Evolutionary conservation across 2,113 vertebrate species (phyloP), one percentile per base, ranked within the genome.

Genomic region (Cololabis saira): DNA sequence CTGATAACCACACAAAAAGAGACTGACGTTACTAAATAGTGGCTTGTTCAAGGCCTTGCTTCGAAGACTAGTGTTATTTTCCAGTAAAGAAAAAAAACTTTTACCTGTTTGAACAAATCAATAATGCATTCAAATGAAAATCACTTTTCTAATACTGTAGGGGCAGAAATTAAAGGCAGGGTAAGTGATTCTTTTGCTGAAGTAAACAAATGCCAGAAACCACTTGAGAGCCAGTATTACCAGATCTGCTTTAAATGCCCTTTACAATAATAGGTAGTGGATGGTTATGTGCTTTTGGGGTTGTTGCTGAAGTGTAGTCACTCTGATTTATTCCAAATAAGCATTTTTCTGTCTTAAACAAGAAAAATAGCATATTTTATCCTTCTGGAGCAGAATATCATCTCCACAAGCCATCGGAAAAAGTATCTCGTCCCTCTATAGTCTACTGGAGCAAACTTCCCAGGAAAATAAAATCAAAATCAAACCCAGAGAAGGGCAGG

Each of bases 361-460:
- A n/a, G n/a, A n/a, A n/a, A n/a, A n/a, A n/a, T n/a, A n/a, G n/a
- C n/a, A n/a, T n/a, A n/a, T n/a, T n/a, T n/a, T n/a, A n/a, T n/a
- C n/a, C n/a, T n/a, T n/a, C n/a, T n/a, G n/a, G n/a, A n/a, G n/a
- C n/a, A n/a, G n/a, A n/a, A n/a, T n/a, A n/a, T n/a, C n/a, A n/a
- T n/a, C n/a, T n/a, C n/a, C n/a, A n/a, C n/a, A n/a, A 5, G 58
- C 58, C 65, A 67, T 68, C 55, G 30, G 61, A 33, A 48, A 49
- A 68, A 60, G 44, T 67, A 70, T 69, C 55, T 30, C 52, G 60
- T 66, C 67, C 16, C 66, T 81, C 74, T 81, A 78, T 56, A 75
- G 72, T 83, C 72, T 13, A 63, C 47, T 67, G 72, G 72, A 80
- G 66, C 64, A 73, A 79, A 61, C 53, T 54, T 69, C 61, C 77